phyloP scores from a whole-genome alignment of 2,113 vertebrate genomes.

The Myodes glareolus region DNA sequence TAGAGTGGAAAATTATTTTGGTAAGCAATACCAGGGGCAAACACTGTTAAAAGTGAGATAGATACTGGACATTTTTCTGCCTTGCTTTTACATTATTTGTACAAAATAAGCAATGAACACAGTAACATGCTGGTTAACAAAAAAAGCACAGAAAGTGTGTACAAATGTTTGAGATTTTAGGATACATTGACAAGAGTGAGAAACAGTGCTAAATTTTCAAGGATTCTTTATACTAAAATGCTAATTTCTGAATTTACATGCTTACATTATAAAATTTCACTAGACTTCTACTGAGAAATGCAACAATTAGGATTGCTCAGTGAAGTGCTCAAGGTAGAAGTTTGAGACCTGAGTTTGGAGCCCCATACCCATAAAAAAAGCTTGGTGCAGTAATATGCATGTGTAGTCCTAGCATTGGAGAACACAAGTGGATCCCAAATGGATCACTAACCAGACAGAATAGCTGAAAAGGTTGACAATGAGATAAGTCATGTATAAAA shows the following conservation, averaged over 20 bases:
- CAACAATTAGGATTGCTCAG: not conserved
- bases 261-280: not conserved
- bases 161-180: not conserved
- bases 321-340: not conserved
- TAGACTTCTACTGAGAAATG: not conserved
- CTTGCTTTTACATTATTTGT: not conserved
- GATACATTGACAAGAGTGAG: not conserved
- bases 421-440: not conserved
- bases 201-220: conserved; percentile 10
- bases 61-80: not conserved
- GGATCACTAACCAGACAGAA: not conserved
- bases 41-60: not conserved
- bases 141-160: not conserved
- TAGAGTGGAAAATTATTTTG: not conserved
- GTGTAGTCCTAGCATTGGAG: not conserved
- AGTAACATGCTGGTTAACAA: not conserved
- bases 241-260: not conserved
- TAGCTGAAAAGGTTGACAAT: not conserved
- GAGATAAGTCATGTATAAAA: not conserved
- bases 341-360: not conserved
- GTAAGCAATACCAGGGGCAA: not conserved
- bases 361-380: not conserved
- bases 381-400: not conserved
- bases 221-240: not conserved
- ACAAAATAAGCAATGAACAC: not conserved